Percentiles rank a stretch among this genome's conserved stretches.
Evolutionary conservation across 2,113 vertebrate genomes (phyloP).

Genomic region (Azemiops feae): DNA sequence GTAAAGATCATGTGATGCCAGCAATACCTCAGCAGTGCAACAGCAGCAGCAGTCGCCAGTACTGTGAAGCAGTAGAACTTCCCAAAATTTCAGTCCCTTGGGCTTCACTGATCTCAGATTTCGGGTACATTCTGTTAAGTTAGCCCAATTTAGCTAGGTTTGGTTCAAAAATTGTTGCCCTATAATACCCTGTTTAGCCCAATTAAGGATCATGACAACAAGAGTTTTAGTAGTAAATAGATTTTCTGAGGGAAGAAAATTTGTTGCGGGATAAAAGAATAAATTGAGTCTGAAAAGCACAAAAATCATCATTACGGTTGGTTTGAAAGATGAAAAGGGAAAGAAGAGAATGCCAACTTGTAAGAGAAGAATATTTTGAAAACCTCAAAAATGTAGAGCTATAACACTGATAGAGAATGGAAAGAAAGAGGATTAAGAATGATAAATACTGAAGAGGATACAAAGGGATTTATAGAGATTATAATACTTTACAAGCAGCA

Average conservation of each 20-base stretch:
- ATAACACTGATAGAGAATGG: not conserved
- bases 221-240: not conserved
- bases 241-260: not conserved
- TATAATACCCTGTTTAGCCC: not conserved
- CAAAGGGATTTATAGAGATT: not conserved
- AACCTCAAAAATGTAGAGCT: not conserved
- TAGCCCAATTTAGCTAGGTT: not conserved
- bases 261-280: conserved; percentile 1
- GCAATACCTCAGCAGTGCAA: not conserved
- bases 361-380: not conserved
- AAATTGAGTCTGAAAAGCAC: not conserved
- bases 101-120: not conserved
- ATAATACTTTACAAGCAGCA: not conserved
- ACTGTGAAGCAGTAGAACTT: not conserved
- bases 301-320: not conserved
- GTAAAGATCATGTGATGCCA: not conserved
- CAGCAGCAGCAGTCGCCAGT: not conserved
- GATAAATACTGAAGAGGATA: not conserved
- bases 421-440: not conserved
- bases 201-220: not conserved
- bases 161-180: not conserved
- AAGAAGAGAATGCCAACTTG: not conserved
- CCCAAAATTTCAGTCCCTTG: not conserved
- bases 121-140: not conserved
- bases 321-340: not conserved